phyloP scores from a whole-genome alignment of 1,140 invertebrate species.

The Neocloeon triangulifer region DNA sequence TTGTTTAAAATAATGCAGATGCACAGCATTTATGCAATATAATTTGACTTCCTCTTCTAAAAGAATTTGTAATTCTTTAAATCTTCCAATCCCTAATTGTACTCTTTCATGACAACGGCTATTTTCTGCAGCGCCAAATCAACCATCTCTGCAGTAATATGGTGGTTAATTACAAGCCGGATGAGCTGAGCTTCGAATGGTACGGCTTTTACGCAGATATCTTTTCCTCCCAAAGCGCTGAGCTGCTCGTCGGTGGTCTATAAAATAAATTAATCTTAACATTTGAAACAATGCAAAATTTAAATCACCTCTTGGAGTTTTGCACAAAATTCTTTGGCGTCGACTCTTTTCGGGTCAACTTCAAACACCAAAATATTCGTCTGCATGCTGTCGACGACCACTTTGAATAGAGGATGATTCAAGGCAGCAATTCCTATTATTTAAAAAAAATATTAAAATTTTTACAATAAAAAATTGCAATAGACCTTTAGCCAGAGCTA shows the following conservation, averaged over 20 bases:
- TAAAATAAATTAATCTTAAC: conserved; percentile 4
- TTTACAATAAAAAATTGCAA: conserved; percentile 8
- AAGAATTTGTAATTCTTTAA: no score
- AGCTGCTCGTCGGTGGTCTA: conserved; percentile 27
- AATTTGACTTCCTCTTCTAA: no score
- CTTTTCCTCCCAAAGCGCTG: conserved; percentile 18
- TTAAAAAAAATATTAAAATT: conserved; percentile 4
- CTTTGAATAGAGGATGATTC: conserved; percentile 20
- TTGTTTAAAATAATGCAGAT: no score
- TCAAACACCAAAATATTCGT: conserved; percentile 60
- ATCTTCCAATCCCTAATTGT: no score
- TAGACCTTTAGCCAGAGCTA: conserved; percentile 43
- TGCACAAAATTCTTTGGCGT: conserved; percentile 26
- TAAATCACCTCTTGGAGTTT: conserved; percentile 25
- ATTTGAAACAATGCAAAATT: background rate
- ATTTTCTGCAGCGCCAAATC: conserved; percentile 37
- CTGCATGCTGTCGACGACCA: conserved; percentile 39
- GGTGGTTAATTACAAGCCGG: conserved; percentile 40
- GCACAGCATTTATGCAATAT: no score
- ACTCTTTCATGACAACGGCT: conserved; percentile 30
- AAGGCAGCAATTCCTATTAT: conserved; percentile 29
- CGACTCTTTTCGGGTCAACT: conserved; percentile 23
- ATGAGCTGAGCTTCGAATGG: conserved; percentile 24
- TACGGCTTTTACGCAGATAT: conserved; percentile 28
- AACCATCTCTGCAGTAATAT: conserved; percentile 36